These are phyloP conservation scores for Leptinotarsa undecemlineata DNA, from an alignment of 1,140 invertebrate genomes.

Conservation along the genomic window DNA sequence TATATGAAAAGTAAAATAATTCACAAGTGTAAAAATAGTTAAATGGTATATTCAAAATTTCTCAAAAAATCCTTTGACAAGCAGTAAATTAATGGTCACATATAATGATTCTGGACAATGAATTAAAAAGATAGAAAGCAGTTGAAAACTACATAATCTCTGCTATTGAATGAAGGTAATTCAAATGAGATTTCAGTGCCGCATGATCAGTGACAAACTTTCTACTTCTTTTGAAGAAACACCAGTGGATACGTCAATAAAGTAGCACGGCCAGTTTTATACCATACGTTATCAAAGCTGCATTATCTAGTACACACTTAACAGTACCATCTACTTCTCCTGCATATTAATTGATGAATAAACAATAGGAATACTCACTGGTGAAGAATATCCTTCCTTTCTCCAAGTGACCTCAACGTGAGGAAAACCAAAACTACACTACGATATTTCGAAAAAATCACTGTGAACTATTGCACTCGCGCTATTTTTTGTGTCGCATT, in stretches of 20 bases:
- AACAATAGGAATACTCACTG: slow-evolving; percentile 16
- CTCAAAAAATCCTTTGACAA: too few species aligned
- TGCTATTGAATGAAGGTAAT: not conserved
- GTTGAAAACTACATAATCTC: too few species aligned
- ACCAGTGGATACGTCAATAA: not conserved
- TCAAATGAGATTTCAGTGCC: not conserved
- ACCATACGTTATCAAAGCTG: not conserved
- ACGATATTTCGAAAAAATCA: not conserved
- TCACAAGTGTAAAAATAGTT: too few species aligned
- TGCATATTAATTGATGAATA: slow-evolving; percentile 17
- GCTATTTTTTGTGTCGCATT: slow-evolving; percentile 33
- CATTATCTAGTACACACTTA: slow-evolving; percentile 16
- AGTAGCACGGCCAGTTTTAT: slow-evolving; percentile 3
- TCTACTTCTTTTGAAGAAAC: not conserved
- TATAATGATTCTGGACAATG: too few species aligned
- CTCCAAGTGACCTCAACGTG: not conserved
- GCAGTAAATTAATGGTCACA: too few species aligned
- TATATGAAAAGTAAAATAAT: too few species aligned
- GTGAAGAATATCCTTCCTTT: slow-evolving; percentile 11
- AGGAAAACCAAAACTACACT: not conserved
- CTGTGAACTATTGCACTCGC: slow-evolving; percentile 18
- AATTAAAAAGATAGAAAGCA: too few species aligned
- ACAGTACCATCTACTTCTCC: slow-evolving; percentile 16
- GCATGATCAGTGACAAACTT: not conserved
- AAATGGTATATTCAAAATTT: too few species aligned